Evolutionary conservation across 1,140 invertebrate species (phyloP), one percentile per base, ranked within the genome.

Genomic region (Cotesia vestalis): DNA sequence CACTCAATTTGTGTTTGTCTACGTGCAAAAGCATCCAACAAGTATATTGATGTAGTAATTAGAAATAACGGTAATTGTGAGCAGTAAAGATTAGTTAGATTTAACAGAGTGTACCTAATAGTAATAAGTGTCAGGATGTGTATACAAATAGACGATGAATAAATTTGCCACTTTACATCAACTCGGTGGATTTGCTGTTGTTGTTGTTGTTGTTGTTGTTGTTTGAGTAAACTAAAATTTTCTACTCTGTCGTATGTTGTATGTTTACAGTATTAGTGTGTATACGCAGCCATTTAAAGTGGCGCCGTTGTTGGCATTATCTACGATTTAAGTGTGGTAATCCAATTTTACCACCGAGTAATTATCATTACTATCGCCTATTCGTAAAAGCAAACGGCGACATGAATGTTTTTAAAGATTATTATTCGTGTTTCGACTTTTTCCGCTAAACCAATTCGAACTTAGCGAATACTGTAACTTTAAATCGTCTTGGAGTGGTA

Each of bases 291-390:
- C 51, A 57, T 72, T 72, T 66, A 59, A 64, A 73, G 66, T 73
- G 72, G 67, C 63, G 62, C 70, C 63, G 66, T n/a, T 46, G 53
- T 57, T 36, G 36, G 53, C 35, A 60, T 55, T 66, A 66, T 36
- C 63, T 64, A 66, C 72, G 72, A 73, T 66, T 69, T 69, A 68
- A 73, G 60, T 38, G 63, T 46, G n/a, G 72, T 73, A 73, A 73
- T 73, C 72, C 72, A 66, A 73, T 73, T 73, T 73, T 73, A 73
- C 68, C 68, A 70, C 62, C 61, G 53, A 53, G 72, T 73, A 73
- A 73, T 73, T 66, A 73, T 67, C 72, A 66, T 70, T 60, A 69
- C 67, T 53, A 69, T 71, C 60, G 36, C 57, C 40, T 59, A 35
- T 59, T 63, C 8, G 36, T 9, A 52, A 40, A 62, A 38, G 9